Conservation (phyloP, 2,888 invertebrate genomes). For the Hydropsyche betteni region DNA sequence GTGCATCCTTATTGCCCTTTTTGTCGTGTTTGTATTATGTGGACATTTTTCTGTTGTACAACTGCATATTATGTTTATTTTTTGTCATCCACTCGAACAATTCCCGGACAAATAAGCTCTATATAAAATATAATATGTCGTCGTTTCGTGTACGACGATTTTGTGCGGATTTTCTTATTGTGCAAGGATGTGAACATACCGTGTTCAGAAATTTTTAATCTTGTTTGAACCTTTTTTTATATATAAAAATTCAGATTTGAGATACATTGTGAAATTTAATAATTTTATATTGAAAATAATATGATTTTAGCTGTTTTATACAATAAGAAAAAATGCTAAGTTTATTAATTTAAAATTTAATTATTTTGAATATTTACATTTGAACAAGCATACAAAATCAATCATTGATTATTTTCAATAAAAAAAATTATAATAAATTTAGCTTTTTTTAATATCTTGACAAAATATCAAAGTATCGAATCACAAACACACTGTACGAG, state of each 20-base stretch:
- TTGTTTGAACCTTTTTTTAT: no score
- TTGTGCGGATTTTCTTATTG: constrained; percentile 33
- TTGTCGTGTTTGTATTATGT: constrained; percentile 8
- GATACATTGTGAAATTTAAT: no score
- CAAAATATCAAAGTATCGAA: not conserved
- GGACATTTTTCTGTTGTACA: constrained; percentile 24
- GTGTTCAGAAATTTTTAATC: constrained; percentile 16
- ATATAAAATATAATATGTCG: constrained; percentile 22
- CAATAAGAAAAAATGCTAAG: no score
- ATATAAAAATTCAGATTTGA: no score
- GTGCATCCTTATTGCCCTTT: constrained; percentile 23
- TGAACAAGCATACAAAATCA: no score
- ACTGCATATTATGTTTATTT: constrained; percentile 49
- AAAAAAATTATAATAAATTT: no score
- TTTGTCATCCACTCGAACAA: constrained; percentile 46
- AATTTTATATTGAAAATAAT: no score
- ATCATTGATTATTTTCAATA: no score
- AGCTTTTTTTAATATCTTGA: no score
- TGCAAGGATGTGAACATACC: constrained; percentile 22
- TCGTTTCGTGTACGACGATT: constrained; percentile 39
- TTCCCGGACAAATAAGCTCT: constrained; percentile 1
- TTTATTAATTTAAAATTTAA: no score
- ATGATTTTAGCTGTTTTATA: no score
- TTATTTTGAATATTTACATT: no score
- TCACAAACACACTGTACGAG: constrained; percentile 37